Evolutionary conservation across 2,797 vertebrate species (phyloP).

Genomic region (Todus mexicanus): DNA sequence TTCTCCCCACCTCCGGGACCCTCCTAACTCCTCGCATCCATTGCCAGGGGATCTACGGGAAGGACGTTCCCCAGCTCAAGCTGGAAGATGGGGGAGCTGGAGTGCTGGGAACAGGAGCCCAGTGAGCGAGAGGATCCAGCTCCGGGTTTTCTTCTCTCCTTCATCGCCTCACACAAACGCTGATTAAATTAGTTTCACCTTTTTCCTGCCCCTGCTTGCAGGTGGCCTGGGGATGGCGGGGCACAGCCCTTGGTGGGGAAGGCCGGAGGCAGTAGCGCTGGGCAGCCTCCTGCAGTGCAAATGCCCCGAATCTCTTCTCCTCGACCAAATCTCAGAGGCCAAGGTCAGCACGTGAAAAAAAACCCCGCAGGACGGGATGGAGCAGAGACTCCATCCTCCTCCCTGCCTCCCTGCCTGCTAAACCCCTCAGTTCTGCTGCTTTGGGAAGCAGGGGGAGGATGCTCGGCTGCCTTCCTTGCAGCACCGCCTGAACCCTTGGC

Average conservation of each 20-base stretch:
- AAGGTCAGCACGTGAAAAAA: background rate
- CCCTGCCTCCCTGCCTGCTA: background rate
- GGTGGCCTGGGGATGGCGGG: background rate
- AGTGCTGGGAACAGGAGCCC: background rate
- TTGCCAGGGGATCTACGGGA: background rate
- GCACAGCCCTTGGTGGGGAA: background rate
- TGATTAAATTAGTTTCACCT: slow-evolving; percentile 20
- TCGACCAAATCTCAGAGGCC: background rate
- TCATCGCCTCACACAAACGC: background rate
- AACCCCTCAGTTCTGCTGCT: background rate
- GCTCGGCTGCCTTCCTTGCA: background rate
- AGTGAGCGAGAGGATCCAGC: background rate
- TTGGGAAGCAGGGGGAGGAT: background rate
- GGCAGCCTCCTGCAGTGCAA: background rate
- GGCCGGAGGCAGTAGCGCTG: background rate
- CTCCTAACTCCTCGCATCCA: background rate
- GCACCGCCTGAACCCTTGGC: background rate
- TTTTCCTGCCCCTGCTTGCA: background rate
- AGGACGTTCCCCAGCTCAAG: background rate
- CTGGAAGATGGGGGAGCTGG: background rate
- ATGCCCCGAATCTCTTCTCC: background rate
- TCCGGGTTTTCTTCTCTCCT: background rate
- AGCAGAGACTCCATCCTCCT: background rate
- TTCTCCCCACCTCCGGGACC: background rate
- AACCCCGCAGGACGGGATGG: background rate